Evolutionary conservation across 2,113 vertebrate genomes (phyloP).

Genomic region (Centropus bengalensis): DNA sequence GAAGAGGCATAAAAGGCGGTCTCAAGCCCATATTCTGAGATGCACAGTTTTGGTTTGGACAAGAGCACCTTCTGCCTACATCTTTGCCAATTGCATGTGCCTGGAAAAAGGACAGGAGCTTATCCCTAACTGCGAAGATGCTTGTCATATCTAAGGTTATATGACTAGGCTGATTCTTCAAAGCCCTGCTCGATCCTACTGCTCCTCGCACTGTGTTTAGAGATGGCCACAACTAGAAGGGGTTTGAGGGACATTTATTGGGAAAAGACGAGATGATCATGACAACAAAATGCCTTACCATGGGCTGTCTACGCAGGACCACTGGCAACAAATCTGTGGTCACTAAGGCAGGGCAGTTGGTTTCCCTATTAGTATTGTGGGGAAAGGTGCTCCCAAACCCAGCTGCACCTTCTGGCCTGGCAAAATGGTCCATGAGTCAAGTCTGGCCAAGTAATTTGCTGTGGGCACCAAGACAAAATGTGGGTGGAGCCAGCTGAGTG

Average conservation of each 20-base stretch:
- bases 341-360: not conserved
- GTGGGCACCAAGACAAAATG: not conserved
- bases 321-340: not conserved
- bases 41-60: rapidly evolving
- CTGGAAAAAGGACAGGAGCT: not conserved
- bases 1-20: not conserved
- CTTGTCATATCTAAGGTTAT: not conserved
- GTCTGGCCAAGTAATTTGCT: not conserved
- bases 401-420: not conserved
- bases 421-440: not conserved
- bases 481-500: not conserved
- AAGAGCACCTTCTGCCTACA: not conserved
- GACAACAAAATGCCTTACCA: rapidly evolving
- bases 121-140: not conserved
- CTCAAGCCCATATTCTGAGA: not conserved
- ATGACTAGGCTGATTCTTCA: not conserved
- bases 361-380: not conserved
- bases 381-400: not conserved
- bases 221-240: not conserved
- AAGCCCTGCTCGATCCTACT: not conserved
- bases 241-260: not conserved
- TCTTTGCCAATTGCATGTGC: not conserved
- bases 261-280: not conserved
- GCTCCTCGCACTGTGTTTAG: not conserved
- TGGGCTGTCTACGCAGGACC: not conserved